Percentiles rank a stretch among this genome's conserved stretches.
phyloP scores from a whole-genome alignment of 1,140 invertebrate species.

The Drosophila leontia region DNA sequence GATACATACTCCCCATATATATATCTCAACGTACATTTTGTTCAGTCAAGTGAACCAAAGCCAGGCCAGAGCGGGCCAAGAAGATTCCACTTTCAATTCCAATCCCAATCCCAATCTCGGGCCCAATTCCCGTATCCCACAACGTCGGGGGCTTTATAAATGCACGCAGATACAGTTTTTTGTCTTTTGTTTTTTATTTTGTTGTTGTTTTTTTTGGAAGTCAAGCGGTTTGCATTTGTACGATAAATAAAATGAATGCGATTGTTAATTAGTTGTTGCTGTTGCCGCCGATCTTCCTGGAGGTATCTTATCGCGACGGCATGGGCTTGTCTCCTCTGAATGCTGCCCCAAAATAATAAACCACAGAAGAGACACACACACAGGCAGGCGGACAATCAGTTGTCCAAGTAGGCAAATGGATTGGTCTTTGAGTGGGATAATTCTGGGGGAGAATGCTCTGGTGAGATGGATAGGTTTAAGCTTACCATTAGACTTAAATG shows the following conservation, averaged over 20 bases:
- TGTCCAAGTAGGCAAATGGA: slow-evolving; percentile 50
- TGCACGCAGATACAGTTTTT: slow-evolving; percentile 80
- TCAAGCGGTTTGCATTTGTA: slow-evolving; percentile 83
- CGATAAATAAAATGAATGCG: slow-evolving; percentile 83
- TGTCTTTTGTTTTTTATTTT: slow-evolving; percentile 27
- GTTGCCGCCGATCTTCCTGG: slow-evolving; percentile 35
- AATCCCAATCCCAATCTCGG: slow-evolving; percentile 39
- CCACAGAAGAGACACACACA: slow-evolving; percentile 21
- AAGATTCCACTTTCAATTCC: slow-evolving; percentile 49
- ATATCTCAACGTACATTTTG: slow-evolving; percentile 67
- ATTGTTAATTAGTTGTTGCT: slow-evolving; percentile 81
- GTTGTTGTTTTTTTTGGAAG: slow-evolving; percentile 56
- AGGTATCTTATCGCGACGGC: slow-evolving; percentile 67
- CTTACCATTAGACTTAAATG: not conserved
- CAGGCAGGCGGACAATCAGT: slow-evolving; percentile 6
- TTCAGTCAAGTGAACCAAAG: slow-evolving; percentile 77
- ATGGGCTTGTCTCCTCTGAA: slow-evolving; percentile 57
- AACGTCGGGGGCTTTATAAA: slow-evolving; percentile 65
- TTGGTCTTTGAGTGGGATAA: slow-evolving; percentile 22
- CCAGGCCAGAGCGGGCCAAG: slow-evolving; percentile 17
- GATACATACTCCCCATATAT: slow-evolving; percentile 1
- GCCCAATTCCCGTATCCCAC: slow-evolving; percentile 45
- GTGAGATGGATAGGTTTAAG: not conserved
- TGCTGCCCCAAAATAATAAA: slow-evolving; percentile 49
- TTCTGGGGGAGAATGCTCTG: not conserved